These are phyloP conservation scores for Xiphorhynchus erythropygius DNA, from an alignment of 2,797 vertebrate genomes.

Conservation along the genomic window DNA sequence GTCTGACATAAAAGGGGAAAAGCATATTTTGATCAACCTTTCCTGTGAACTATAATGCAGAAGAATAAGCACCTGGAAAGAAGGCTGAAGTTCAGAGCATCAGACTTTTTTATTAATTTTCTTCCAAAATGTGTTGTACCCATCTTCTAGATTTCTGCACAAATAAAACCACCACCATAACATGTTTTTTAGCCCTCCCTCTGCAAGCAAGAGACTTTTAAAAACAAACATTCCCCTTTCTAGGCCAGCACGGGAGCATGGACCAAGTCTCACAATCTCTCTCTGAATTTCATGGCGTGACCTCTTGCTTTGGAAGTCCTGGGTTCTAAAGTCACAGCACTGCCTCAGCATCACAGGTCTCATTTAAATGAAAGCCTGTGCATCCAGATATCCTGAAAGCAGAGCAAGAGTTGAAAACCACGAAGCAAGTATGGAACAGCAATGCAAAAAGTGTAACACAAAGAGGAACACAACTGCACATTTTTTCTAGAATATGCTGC, in stretches of 20 bases:
- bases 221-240: not conserved
- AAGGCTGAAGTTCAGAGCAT: not conserved
- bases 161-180: not conserved
- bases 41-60: not conserved
- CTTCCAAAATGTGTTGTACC: not conserved
- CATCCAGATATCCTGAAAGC: not conserved
- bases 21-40: not conserved
- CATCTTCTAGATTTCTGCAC: not conserved
- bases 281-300: not conserved
- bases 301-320: not conserved
- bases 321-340: not conserved
- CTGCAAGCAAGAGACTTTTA: not conserved
- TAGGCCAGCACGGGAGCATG: not conserved
- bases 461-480: not conserved
- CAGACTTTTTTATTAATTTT: not conserved
- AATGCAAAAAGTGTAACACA: accelerated
- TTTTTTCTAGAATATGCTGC: not conserved
- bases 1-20: not conserved
- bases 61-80: not conserved
- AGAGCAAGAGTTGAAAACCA: not conserved
- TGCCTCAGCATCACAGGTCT: not conserved
- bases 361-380: not conserved
- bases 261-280: not conserved
- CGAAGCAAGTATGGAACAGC: accelerated
- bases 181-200: not conserved